These are phyloP conservation scores for Drosophila kambysellisi DNA, from an alignment of 2,888 invertebrate genomes.

Conservation along the genomic window DNA sequence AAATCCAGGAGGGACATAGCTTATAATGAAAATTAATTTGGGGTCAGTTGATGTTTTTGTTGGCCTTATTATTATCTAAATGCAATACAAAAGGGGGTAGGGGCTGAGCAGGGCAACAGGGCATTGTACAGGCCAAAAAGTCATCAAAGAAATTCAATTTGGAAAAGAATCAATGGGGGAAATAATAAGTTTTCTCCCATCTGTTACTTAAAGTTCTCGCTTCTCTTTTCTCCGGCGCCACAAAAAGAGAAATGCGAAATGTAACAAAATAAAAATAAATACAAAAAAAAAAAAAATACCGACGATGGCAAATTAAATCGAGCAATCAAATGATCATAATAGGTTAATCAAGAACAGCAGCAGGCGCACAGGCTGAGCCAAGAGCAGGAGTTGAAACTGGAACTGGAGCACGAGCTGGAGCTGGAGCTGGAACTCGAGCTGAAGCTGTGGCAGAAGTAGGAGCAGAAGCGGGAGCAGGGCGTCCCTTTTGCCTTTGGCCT, in stretches of 20 bases:
- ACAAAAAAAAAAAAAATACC: slow-evolving; percentile 11
- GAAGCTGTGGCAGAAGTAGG: slow-evolving; percentile 38
- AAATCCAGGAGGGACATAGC: slow-evolving; percentile 20
- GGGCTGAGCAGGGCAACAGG: not conserved
- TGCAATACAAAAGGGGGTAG: slow-evolving; percentile 13
- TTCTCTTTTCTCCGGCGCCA: not conserved
- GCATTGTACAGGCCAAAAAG: slow-evolving; percentile 45
- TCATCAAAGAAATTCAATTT: slow-evolving; percentile 73
- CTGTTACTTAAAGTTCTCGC: slow-evolving; percentile 12
- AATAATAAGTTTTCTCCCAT: slow-evolving; percentile 30
- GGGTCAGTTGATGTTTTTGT: slow-evolving; percentile 32
- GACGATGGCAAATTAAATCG: slow-evolving; percentile 76
- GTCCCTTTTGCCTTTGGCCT: slow-evolving; percentile 36
- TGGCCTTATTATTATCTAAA: slow-evolving; percentile 12
- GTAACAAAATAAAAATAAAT: slow-evolving; percentile 6
- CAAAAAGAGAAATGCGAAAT: slow-evolving; percentile 12
- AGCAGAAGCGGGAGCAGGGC: slow-evolving; percentile 20
- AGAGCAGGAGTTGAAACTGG: slow-evolving; percentile 16
- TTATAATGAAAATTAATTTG: slow-evolving; percentile 54
- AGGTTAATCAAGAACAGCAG: slow-evolving; percentile 76
- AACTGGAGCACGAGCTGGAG: slow-evolving; percentile 13
- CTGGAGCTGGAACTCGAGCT: slow-evolving; percentile 36
- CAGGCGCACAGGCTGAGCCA: not conserved
- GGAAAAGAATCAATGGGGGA: slow-evolving; percentile 34
- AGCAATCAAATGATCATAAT: slow-evolving; percentile 80